Evolutionary conservation across 2,888 invertebrate genomes (phyloP).

Genomic region (Lissocephala sabroskyi): DNA sequence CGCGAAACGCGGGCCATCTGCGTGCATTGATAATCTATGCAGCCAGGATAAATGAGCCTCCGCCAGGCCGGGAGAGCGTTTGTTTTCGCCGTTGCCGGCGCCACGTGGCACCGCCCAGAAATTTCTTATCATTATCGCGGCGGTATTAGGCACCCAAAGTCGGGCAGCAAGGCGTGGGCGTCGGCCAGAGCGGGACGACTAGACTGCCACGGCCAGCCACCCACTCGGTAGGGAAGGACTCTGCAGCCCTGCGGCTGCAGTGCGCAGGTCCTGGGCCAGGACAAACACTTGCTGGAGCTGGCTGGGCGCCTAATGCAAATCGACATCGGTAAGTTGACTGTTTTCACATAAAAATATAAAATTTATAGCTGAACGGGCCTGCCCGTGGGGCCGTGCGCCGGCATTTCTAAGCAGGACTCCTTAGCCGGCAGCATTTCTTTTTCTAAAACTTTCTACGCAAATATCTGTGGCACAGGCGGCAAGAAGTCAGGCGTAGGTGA

Average conservation of each 20-base stretch:
- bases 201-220: background rate
- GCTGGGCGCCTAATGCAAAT: constrained; percentile 63
- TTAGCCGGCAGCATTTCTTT: constrained; percentile 45
- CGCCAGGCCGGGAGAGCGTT: background rate
- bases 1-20: constrained; percentile 31
- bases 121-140: constrained; percentile 71
- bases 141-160: constrained; percentile 68
- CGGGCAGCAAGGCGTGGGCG: constrained; percentile 53
- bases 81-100: constrained; percentile 8
- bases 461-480: constrained; percentile 68
- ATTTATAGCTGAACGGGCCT: constrained; percentile 45
- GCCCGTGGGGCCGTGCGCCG: constrained; percentile 1
- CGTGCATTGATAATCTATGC: constrained; percentile 46
- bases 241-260: constrained; percentile 3
- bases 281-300: background rate
- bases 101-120: constrained; percentile 47
- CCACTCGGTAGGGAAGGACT: too few species aligned
- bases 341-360: constrained; percentile 70
- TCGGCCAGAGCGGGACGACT: background rate
- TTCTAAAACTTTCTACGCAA: constrained; percentile 71
- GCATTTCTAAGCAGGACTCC: constrained; percentile 41
- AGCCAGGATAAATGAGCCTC: background rate
- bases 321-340: constrained; percentile 71
- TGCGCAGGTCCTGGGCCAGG: constrained; percentile 38
- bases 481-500: constrained; percentile 44